Base-by-base conservation (phyloP, 2,797 vertebrate genomes). In the Harpagifer antarcticus region DNA sequence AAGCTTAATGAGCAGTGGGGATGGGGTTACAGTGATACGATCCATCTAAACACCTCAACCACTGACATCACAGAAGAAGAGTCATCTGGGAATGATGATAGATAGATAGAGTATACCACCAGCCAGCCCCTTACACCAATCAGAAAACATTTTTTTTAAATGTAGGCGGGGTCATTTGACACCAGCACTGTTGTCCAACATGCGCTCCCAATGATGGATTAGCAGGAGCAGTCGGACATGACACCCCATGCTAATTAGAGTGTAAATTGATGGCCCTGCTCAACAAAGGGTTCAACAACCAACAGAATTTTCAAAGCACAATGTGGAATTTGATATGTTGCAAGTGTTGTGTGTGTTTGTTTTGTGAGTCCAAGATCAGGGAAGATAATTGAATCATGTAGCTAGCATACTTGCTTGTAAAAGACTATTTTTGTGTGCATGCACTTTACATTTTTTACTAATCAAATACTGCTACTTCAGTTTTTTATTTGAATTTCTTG, bases 21-120 rank as follows among this genome's bases (percentile, higher is more conserved):
- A 85, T 85, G 78, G 53, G 77, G 79, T 90, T 88, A 83, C 81
- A 72, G 84, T 62, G 73, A 89, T 82, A 76, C 17, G 68, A 90
- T 86, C 87, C 83, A 68, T 82, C 64, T 76, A 74, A 74, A 77
- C 80, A 82, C 80, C 68, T 84, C 70, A 31, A 71, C 76, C 71
- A 67, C 82, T 79, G 86, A 82, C 74, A 82, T 83, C 81, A 76
- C 40, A 78, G 67, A 72, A 23, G 59, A 74, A 55, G 20, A 68
- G 81, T 82, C 82, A 70, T 64, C 52, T 27, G 53, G 64, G 75
- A 78, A 70, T 13, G 72, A 65, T 81, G 62, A 74, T 73, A 44
- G 56, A 69, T 72, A 49, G 52, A 72, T 52, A 69, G 45, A 71
- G 52, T 65, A 45, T 70, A 59, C 54, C 55, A 44, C 69, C 54